Percentiles rank a stretch among this genome's conserved stretches.
phyloP scores from a whole-genome alignment of 2,797 vertebrate species.

The Sparus aurata region DNA sequence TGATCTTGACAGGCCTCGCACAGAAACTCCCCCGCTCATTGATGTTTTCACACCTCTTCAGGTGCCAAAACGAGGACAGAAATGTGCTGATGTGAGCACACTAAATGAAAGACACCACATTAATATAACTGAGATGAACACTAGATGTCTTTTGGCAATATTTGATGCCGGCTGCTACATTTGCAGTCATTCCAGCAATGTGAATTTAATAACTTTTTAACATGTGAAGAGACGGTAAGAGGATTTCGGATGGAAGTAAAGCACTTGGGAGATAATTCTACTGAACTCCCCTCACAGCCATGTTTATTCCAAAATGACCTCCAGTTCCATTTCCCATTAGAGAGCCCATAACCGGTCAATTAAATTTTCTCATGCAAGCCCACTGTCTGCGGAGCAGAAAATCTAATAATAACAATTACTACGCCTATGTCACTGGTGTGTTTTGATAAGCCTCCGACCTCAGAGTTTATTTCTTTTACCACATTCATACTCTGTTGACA shows the following conservation, averaged over 20 bases:
- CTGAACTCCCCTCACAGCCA: background rate
- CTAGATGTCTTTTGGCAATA: background rate
- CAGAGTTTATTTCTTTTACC: conserved; percentile 35
- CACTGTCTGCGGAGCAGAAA: conserved; percentile 50
- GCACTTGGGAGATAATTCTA: background rate
- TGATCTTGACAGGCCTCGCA: background rate
- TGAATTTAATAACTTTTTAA: background rate
- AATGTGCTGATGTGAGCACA: background rate
- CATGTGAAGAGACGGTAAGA: background rate
- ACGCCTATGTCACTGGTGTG: conserved; percentile 37
- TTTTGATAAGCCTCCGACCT: conserved; percentile 51
- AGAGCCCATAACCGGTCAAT: conserved; percentile 56
- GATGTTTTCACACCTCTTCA: background rate
- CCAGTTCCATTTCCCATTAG: conserved; percentile 49
- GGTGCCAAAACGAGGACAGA: background rate
- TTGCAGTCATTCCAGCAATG: background rate
- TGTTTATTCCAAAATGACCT: conserved; percentile 49
- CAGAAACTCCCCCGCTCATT: background rate
- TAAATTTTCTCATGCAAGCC: conserved; percentile 59
- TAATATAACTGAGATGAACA: background rate
- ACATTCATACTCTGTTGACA: conserved; percentile 36
- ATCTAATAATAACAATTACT: conserved; percentile 70
- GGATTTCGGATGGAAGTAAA: background rate
- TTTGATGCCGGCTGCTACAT: background rate
- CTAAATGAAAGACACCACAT: background rate